A percentile compares a stretch with the other conserved stretches of the same genome.
Evolutionary conservation across 2,113 vertebrate genomes (phyloP).

Genomic region (Periophthalmodon schlosseri): DNA sequence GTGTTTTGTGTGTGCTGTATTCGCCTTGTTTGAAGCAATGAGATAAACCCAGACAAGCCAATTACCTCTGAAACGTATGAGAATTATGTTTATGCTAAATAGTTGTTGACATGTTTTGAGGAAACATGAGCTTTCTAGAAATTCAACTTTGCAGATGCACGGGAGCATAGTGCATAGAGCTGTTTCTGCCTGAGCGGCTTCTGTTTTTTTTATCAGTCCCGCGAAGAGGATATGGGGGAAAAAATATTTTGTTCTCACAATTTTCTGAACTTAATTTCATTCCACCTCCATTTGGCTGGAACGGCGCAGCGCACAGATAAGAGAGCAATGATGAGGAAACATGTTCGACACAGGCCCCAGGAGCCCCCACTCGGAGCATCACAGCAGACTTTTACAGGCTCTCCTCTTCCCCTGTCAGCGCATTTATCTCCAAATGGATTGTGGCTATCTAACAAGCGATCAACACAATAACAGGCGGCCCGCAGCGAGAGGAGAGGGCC

Average conservation of each 20-base stretch:
- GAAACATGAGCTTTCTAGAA: conserved; percentile 58
- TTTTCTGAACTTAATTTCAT: conserved; percentile 81
- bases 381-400: conserved; percentile 79
- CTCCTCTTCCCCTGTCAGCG: conserved; percentile 75
- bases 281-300: conserved; percentile 81
- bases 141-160: conserved; percentile 62
- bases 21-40: conserved; percentile 58
- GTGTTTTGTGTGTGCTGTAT: conserved; percentile 40
- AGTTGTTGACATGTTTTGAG: conserved; percentile 55
- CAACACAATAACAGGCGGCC: conserved; percentile 75
- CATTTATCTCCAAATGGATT: conserved; percentile 83
- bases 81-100: conserved; percentile 63
- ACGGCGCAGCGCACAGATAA: conserved; percentile 78
- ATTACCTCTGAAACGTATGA: conserved; percentile 67
- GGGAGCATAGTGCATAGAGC: conserved; percentile 68
- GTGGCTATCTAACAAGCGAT: conserved; percentile 81
- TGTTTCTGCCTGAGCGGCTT: conserved; percentile 77
- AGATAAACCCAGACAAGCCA: conserved; percentile 68
- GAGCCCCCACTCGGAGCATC: conserved; percentile 74
- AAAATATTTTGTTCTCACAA: conserved; percentile 74
- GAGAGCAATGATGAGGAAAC: conserved; percentile 80
- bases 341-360: conserved; percentile 75
- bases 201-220: conserved; percentile 68
- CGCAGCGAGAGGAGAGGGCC: conserved; percentile 69
- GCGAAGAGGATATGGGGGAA: conserved; percentile 44